Percentiles rank a stretch among this genome's conserved stretches.
These are phyloP conservation scores for Labeo calbasu DNA, from an alignment of 2,797 vertebrate species.

Conservation along the genomic window DNA sequence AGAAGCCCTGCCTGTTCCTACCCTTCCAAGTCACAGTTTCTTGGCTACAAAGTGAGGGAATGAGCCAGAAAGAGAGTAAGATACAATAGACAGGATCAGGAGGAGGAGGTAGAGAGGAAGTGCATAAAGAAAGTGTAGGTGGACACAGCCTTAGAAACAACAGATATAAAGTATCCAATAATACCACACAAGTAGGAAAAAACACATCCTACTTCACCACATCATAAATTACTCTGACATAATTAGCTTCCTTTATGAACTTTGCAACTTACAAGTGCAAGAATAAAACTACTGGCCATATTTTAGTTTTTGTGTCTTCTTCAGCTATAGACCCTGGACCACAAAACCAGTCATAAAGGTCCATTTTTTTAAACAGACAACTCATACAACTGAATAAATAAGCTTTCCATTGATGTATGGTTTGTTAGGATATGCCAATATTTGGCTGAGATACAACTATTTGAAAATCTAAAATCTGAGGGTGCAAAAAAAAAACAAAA, in stretches of 20 bases:
- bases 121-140: conserved; percentile 11
- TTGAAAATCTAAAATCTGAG: no score
- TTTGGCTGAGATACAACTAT: no score
- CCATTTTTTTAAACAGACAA: no score
- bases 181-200: neutral
- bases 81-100: conserved; percentile 13
- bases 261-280: neutral
- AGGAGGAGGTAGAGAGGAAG: neutral
- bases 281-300: neutral
- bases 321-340: no score
- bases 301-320: neutral
- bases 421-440: no score
- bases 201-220: neutral
- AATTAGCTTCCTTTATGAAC: neutral
- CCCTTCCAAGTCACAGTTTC: conserved; percentile 84
- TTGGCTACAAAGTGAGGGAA: conserved; percentile 70
- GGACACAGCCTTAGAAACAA: conserved; percentile 1
- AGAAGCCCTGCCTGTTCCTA: conserved; percentile 84
- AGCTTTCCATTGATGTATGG: no score
- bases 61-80: conserved; percentile 64
- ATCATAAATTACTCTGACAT: conserved; percentile 8
- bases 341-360: no score
- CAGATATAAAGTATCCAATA: neutral
- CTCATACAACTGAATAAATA: no score
- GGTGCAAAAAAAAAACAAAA: no score